Evolutionary conservation across 2,888 invertebrate genomes (phyloP).

Genomic region (Hemistola chrysoprasaria): DNA sequence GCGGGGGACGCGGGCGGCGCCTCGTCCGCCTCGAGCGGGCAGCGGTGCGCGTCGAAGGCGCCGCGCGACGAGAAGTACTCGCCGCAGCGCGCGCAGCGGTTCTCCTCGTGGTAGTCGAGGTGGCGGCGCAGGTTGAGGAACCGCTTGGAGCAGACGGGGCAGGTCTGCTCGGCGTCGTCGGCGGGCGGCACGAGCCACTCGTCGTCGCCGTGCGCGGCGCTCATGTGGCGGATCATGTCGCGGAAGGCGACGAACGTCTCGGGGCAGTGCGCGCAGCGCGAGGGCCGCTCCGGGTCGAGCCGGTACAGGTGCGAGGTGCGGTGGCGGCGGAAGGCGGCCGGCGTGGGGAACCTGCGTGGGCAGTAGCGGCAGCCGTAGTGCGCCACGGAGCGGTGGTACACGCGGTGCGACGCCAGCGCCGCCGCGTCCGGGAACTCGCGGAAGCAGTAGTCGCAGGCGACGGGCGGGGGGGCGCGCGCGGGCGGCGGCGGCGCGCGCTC

Average conservation of each 20-base stretch:
- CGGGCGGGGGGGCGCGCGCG: slow-evolving; percentile 55
- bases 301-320: slow-evolving; percentile 65
- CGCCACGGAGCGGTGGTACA: slow-evolving; percentile 70
- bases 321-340: slow-evolving; percentile 68
- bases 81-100: slow-evolving; percentile 71
- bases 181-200: slow-evolving; percentile 74
- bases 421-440: slow-evolving; percentile 70
- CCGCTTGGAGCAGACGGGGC: slow-evolving; percentile 66
- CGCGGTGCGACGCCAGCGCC: slow-evolving; percentile 61
- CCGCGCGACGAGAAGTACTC: slow-evolving; percentile 70
- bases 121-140: slow-evolving; percentile 73
- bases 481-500: slow-evolving; percentile 43
- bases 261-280: slow-evolving; percentile 76
- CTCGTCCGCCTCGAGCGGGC: slow-evolving; percentile 62
- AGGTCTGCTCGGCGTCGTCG: slow-evolving; percentile 64
- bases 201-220: slow-evolving; percentile 68
- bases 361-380: slow-evolving; percentile 78
- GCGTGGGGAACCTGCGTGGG: slow-evolving; percentile 73
- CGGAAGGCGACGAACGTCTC: slow-evolving; percentile 79
- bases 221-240: slow-evolving; percentile 77
- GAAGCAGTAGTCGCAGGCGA: slow-evolving; percentile 75
- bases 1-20: slow-evolving; percentile 18
- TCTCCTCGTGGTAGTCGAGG: slow-evolving; percentile 71
- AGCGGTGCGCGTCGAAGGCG: slow-evolving; percentile 70
- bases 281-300: slow-evolving; percentile 68